Evolutionary conservation across 2,888 invertebrate genomes (phyloP).

Genomic region (Drosophila lutescens): DNA sequence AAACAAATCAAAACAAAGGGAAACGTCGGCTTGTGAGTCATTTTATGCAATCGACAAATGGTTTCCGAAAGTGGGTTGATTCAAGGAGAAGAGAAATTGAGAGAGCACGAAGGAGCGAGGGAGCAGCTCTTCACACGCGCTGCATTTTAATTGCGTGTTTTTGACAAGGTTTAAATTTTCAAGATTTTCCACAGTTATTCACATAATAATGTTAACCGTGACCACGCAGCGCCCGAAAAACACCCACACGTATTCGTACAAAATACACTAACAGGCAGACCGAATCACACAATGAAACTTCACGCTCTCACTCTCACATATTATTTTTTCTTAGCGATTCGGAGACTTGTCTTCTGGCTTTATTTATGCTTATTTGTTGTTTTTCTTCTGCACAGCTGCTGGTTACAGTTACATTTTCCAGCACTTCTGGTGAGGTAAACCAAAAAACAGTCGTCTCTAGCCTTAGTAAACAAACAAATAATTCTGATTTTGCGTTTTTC

Average conservation of each 20-base stretch:
- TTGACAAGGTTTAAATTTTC: slow-evolving; percentile 66
- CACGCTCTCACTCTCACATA: slow-evolving; percentile 64
- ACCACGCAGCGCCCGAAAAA: slow-evolving; percentile 60
- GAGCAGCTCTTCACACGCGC: slow-evolving; percentile 46
- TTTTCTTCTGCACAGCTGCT: slow-evolving; percentile 55
- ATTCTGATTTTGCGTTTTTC: slow-evolving; percentile 47
- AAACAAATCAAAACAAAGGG: slow-evolving; percentile 62
- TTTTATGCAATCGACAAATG: slow-evolving; percentile 70
- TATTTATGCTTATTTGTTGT: slow-evolving; percentile 58
- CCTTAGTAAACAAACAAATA: slow-evolving; percentile 39
- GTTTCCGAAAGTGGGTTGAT: slow-evolving; percentile 58
- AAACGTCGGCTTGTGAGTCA: slow-evolving; percentile 64
- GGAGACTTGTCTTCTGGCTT: slow-evolving; percentile 54
- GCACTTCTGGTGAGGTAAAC: neutral
- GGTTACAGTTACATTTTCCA: slow-evolving; percentile 32
- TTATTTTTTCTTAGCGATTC: slow-evolving; percentile 55
- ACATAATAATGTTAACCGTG: slow-evolving; percentile 57
- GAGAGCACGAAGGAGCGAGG: slow-evolving; percentile 4
- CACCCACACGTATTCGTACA: slow-evolving; percentile 22
- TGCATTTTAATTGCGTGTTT: slow-evolving; percentile 61
- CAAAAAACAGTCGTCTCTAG: neutral
- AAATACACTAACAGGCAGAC: slow-evolving; percentile 18
- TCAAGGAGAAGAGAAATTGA: slow-evolving; percentile 27
- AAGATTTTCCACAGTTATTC: slow-evolving; percentile 67
- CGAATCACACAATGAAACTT: slow-evolving; percentile 48